phyloP scores from a whole-genome alignment of 2,797 vertebrate species.

The Bufotes viridis region DNA sequence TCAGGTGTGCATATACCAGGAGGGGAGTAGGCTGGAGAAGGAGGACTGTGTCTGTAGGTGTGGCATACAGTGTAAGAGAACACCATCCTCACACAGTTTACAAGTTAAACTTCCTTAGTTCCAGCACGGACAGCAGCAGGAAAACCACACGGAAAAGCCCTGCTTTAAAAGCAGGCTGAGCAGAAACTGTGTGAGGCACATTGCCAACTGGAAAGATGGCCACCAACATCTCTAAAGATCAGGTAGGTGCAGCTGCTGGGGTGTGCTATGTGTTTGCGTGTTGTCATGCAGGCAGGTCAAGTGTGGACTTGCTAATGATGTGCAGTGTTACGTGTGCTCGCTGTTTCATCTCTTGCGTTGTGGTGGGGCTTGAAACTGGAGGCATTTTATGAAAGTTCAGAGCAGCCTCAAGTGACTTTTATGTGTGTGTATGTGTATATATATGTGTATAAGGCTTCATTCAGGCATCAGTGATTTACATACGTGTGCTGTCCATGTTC shows the following conservation, averaged over 20 bases:
- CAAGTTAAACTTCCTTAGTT: slow-evolving; percentile 39
- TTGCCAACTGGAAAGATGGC: slow-evolving; percentile 42
- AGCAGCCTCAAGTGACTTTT: not conserved
- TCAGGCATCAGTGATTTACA: no score
- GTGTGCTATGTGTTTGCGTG: not conserved
- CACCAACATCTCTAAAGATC: slow-evolving; percentile 46
- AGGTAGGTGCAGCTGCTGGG: slow-evolving; percentile 45
- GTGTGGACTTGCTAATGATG: not conserved
- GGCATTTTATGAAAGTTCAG: not conserved
- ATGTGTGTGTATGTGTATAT: no score
- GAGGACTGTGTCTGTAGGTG: slow-evolving; percentile 33
- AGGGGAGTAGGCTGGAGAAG: slow-evolving; percentile 28
- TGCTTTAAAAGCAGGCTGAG: not conserved
- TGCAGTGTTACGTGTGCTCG: not conserved
- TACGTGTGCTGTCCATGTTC: no score
- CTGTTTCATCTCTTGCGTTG: not conserved
- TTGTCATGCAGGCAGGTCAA: not conserved
- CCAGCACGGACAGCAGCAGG: not conserved
- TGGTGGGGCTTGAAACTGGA: not conserved
- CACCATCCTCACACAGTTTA: slow-evolving; percentile 11
- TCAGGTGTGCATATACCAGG: slow-evolving; percentile 41
- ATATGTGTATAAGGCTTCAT: no score
- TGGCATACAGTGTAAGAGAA: slow-evolving; percentile 42
- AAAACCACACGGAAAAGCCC: not conserved
- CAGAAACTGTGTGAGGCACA: not conserved